Conservation (phyloP, 2,888 invertebrate genomes). For the Parascotia fuliginaria region DNA sequence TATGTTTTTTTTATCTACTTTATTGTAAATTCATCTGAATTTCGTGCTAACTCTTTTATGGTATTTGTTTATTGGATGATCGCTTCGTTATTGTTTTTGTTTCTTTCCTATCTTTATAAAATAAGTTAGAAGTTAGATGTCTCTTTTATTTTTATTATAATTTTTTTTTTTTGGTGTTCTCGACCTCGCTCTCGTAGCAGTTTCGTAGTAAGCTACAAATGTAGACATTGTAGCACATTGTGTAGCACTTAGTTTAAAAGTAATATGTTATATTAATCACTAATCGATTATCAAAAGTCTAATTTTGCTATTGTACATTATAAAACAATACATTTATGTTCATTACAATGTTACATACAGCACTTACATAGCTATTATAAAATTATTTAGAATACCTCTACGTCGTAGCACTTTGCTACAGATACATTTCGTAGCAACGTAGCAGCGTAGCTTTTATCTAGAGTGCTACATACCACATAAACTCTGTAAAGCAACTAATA, state of each 20-base stretch:
- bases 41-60: constrained; percentile 54
- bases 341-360: too few relatives aligned
- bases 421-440: background rate
- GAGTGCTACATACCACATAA: background rate
- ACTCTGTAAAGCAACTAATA: background rate
- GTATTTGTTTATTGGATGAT: constrained; percentile 47
- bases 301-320: too few relatives aligned
- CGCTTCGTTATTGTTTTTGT: constrained; percentile 35
- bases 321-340: too few relatives aligned
- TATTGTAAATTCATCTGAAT: constrained; percentile 60
- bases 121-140: constrained; percentile 17
- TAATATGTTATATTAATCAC: too few relatives aligned
- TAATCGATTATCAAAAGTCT: too few relatives aligned
- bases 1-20: constrained; percentile 64
- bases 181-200: constrained; percentile 11
- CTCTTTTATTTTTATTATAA: constrained; percentile 8
- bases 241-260: too few relatives aligned
- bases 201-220: constrained; percentile 4
- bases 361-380: background rate
- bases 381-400: background rate
- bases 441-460: background rate
- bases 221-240: too few relatives aligned
- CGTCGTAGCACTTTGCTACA: background rate
- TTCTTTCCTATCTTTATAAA: constrained; percentile 15
- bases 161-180: constrained; percentile 26